Percentiles rank a stretch among this genome's conserved stretches.
Evolutionary conservation across 1,140 invertebrate species (phyloP).

Genomic region (Luehdorfia chinensis): DNA sequence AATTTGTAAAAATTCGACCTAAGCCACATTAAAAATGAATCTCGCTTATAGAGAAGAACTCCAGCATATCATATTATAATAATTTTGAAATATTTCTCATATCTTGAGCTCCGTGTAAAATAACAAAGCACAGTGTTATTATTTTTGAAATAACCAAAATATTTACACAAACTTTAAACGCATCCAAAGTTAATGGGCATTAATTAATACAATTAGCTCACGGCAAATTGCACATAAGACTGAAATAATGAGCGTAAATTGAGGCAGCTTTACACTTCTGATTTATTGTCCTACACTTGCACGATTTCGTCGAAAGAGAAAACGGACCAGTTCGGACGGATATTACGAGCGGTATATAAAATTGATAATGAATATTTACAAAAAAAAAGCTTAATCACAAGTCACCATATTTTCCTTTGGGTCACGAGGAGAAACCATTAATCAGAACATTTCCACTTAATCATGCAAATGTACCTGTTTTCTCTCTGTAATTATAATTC

Average conservation of each 20-base stretch:
- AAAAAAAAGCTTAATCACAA: slow-evolving; percentile 59
- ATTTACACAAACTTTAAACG: slow-evolving; percentile 37
- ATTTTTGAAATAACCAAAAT: slow-evolving; percentile 40
- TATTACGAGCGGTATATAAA: slow-evolving; percentile 64
- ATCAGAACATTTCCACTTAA: slow-evolving; percentile 65
- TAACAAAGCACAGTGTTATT: slow-evolving; percentile 23
- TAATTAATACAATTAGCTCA: slow-evolving; percentile 75
- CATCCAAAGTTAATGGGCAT: slow-evolving; percentile 63
- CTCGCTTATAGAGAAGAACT: too few species aligned
- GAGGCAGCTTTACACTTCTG: slow-evolving; percentile 74
- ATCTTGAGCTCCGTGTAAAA: too few species aligned
- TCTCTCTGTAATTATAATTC: slow-evolving; percentile 39
- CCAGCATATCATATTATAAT: too few species aligned
- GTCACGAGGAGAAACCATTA: slow-evolving; percentile 52
- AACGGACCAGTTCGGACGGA: slow-evolving; percentile 66
- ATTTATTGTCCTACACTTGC: slow-evolving; percentile 73
- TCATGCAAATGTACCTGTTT: slow-evolving; percentile 44
- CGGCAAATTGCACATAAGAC: slow-evolving; percentile 71
- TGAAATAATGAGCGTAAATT: slow-evolving; percentile 74
- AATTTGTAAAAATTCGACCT: too few species aligned
- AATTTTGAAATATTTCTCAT: neutral
- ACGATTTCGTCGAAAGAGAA: slow-evolving; percentile 74
- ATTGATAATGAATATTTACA: slow-evolving; percentile 73
- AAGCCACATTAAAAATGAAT: too few species aligned
- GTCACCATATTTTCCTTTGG: slow-evolving; percentile 44